Base-by-base conservation (phyloP, 35 echinoderm and acorn worm genomes). In the Amphiura filiformis region DNA sequence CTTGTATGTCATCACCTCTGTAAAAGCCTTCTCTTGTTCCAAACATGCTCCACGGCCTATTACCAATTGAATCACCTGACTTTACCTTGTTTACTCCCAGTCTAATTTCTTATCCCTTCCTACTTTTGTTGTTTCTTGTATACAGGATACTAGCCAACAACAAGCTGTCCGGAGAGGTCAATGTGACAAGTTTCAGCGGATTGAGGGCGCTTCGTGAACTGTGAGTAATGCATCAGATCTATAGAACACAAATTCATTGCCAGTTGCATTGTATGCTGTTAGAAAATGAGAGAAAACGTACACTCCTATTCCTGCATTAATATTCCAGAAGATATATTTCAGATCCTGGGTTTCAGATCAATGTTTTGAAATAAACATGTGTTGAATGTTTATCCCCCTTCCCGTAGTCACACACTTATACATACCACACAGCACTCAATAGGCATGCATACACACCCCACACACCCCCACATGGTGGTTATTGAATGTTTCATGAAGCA, bases 1-100 rank as follows among this genome's bases (percentile, higher is more conserved):
- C 28, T 70, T n/a, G 26, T 70, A 18, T 70, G 61, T 70, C 61
- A 70, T 18, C 61, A 70, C 17, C 26, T 23, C 61, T n/a, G 61
- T 70, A 70, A 70, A 70, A 70, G 61, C 61, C 61, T 70, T 70
- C 61, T n/a, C 61, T 23, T 15, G 61, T 70, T 70, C 15, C 61
- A 70, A 70, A 70, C 28, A 18, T 70, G 61, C 11, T 70, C 61
- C 61, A 70, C 28, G 61, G 61, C 61, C 61, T 70, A 70, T 70
- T 70, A 70, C 61, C 15, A 18, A 70, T n/a, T n/a, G 61, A n/a
- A 70, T 70, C 61, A 70, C 61, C 61, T 70, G 61, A 70, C 61
- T 70, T 7, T 52, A 52, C 44, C 20, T 20, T 11, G 44, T 52
- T n/a, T n/a, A 70, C 9, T n/a, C 61, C 7, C 7, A 30, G 61